phyloP scores from a whole-genome alignment of 2,888 invertebrate genomes.

The Limenitis arthemis region DNA sequence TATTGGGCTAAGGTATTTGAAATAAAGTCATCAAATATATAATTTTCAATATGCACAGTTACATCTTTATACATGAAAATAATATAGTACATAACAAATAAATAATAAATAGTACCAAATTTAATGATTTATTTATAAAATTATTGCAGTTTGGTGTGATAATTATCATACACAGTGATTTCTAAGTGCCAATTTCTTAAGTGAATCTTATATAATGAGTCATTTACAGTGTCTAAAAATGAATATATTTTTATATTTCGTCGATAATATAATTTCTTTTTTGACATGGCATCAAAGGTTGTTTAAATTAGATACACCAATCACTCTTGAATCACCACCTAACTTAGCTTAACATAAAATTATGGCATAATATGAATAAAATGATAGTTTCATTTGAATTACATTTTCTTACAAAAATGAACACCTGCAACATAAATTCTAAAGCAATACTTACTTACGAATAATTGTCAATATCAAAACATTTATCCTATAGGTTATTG shows the following conservation, averaged over 20 bases:
- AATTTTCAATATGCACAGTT: conserved; percentile 70
- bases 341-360: conserved; percentile 64
- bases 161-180: conserved; percentile 61
- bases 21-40: conserved; percentile 69
- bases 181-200: conserved; percentile 60
- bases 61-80: conserved; percentile 71
- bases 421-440: conserved; percentile 67
- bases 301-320: conserved; percentile 36
- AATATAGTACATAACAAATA: conserved; percentile 72
- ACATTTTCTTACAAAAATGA: conserved; percentile 65
- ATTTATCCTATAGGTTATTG: conserved; percentile 70
- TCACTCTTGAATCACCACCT: conserved; percentile 50
- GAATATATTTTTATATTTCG: conserved; percentile 33
- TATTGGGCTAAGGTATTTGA: conserved; percentile 66
- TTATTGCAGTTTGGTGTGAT: conserved; percentile 62
- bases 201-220: conserved; percentile 41
- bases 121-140: conserved; percentile 60
- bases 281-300: conserved; percentile 49
- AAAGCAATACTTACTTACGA: conserved; percentile 64
- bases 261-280: conserved; percentile 40
- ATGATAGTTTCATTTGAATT: conserved; percentile 64
- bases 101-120: conserved; percentile 70
- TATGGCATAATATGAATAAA: conserved; percentile 69
- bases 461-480: conserved; percentile 72
- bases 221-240: conserved; percentile 51